phyloP scores from a whole-genome alignment of 2,888 invertebrate genomes.

The Acanthosepion pharaonis region DNA sequence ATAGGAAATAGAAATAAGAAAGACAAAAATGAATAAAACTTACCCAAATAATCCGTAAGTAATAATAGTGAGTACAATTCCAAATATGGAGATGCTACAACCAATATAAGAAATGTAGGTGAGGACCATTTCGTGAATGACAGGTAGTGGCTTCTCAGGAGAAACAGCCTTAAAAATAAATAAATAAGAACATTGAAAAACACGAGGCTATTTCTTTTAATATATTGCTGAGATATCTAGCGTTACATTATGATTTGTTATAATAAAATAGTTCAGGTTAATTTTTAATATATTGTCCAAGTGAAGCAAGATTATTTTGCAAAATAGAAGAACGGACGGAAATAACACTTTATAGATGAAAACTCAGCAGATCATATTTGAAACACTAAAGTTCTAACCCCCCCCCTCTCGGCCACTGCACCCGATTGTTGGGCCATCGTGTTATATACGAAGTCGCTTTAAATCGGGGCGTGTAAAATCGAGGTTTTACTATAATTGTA shows the following conservation, averaged over 20 bases:
- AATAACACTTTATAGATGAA: not conserved
- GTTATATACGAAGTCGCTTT: too few relatives aligned
- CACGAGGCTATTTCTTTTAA: not conserved
- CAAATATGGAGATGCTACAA: conserved; percentile 75
- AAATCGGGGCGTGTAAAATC: too few relatives aligned
- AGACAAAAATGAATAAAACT: conserved; percentile 45
- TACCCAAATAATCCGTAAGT: conserved; percentile 77
- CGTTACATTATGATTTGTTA: too few relatives aligned
- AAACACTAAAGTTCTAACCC: too few relatives aligned
- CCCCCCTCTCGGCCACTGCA: too few relatives aligned
- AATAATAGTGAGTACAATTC: conserved; percentile 75
- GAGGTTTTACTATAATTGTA: not conserved
- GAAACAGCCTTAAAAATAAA: conserved; percentile 62
- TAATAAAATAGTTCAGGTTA: too few relatives aligned
- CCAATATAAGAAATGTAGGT: conserved; percentile 76
- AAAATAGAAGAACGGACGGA: not conserved
- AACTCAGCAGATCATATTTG: too few relatives aligned
- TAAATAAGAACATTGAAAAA: not conserved
- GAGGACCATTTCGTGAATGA: conserved; percentile 70
- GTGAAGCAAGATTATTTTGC: too few relatives aligned
- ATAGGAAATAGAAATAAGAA: not conserved
- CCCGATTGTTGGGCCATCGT: too few relatives aligned
- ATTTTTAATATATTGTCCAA: too few relatives aligned
- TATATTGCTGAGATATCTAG: too few relatives aligned
- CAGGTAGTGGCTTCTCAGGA: conserved; percentile 54